Evolutionary conservation across 2,113 vertebrate genomes (phyloP), one percentile per base, ranked within the genome.

Genomic region (Xenopus laevis): DNA sequence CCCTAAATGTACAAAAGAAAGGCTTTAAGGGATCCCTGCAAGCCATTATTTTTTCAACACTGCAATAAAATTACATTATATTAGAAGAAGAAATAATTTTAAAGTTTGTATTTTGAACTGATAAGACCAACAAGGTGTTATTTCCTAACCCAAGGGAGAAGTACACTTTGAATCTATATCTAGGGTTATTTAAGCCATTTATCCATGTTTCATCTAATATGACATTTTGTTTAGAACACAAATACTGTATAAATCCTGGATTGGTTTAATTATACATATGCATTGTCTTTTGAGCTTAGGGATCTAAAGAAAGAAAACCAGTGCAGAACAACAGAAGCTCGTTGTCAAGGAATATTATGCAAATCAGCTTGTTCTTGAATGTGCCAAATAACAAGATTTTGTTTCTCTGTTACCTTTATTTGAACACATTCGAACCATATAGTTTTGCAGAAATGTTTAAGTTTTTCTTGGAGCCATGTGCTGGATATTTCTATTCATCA

Each of bases 221-320:
- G 64, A 74, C 63, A 68, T 23, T 69, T 63, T 76, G 73, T 68
- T 68, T 62, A 69, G 61, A 45, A 69, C 69, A 69, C 59, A 63
- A 64, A 76, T 45, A 61, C 66, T 63, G 65, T 55, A 69, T 76
- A 62, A 76, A 76, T 62, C 73, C 66, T 11, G 73, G 66, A 50
- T 76, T 62, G 62, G 58, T 69, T 76, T 76, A 76, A 76, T 76
- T 76, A 76, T 76, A 76, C 66, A 76, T 69, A 76, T 76, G 73
- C 73, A 76, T 76, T 76, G 73, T 68, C 45, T 69, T 62, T 53
- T 76, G 73, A 76, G 73, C 65, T 69, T 69, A 69, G 73, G 66
- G 66, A 76, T 76, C 73, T 69, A 76, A 68, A 62, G 58, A 76
- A 62, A 30, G 58, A 63, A 69, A 76, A 15, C 70, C 33, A 45